Conservation (phyloP, 2,113 vertebrate genomes). For the Crypturellus undulatus region DNA sequence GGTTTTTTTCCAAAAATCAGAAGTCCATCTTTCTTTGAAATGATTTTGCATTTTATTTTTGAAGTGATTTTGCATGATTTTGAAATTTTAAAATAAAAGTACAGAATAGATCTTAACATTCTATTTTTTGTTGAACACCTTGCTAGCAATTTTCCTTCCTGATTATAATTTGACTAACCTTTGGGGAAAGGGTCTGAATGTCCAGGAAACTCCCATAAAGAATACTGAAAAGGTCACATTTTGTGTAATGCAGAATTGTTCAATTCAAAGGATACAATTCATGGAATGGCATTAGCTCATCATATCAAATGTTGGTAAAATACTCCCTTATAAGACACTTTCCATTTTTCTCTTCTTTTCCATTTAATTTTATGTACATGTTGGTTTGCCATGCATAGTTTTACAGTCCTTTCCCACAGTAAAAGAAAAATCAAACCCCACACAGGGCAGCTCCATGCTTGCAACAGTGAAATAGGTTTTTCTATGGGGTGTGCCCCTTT, state of each 20-base stretch:
- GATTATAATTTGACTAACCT: slow-evolving; percentile 57
- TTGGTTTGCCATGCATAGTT: neutral
- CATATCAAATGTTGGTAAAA: neutral
- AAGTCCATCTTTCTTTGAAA: neutral
- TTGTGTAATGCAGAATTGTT: slow-evolving; percentile 10
- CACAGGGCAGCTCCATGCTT: neutral
- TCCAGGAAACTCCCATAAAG: slow-evolving; percentile 10
- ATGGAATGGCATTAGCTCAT: neutral
- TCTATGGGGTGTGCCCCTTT: neutral
- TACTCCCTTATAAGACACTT: neutral
- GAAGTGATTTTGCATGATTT: neutral
- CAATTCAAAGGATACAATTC: slow-evolving; percentile 32
- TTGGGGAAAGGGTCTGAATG: slow-evolving; percentile 39
- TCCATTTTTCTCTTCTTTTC: neutral
- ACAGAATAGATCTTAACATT: neutral
- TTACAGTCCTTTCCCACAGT: neutral
- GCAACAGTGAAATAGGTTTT: neutral
- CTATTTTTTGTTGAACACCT: neutral
- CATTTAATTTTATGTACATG: fast-evolving
- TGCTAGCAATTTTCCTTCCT: slow-evolving; percentile 4
- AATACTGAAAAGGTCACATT: slow-evolving; percentile 64
- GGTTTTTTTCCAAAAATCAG: neutral
- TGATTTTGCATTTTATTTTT: neutral
- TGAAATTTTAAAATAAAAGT: neutral
- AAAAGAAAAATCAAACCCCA: neutral